Evolutionary conservation across 92 coral and sea anemone species (phyloP).

Genomic region (Bergia puertoricense): DNA sequence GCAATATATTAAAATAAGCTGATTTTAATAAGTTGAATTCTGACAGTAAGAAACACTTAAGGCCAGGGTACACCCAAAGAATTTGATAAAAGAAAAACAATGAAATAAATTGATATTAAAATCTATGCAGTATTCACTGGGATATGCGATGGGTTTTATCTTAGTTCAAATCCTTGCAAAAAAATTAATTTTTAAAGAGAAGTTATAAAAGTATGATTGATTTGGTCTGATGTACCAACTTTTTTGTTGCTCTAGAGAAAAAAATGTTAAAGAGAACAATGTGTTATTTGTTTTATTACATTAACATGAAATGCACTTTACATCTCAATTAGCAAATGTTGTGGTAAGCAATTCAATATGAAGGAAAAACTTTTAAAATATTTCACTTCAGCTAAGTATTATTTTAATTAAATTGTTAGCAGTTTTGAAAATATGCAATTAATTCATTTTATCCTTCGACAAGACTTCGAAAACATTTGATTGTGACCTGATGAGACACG

Average conservation of each 20-base stretch:
- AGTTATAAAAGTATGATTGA: background rate
- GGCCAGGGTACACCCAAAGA: background rate
- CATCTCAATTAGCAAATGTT: background rate
- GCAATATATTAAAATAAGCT: conserved; percentile 1
- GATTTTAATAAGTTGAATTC: conserved; percentile 6
- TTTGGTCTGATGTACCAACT: conserved; percentile 11
- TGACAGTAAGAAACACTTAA: conserved; percentile 9
- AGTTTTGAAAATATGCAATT: conserved; percentile 11
- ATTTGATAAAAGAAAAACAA: background rate
- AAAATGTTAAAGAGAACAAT: background rate
- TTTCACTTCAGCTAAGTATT: conserved; percentile 2
- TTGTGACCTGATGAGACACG: conserved; percentile 20
- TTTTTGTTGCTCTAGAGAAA: conserved; percentile 12
- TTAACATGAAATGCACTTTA: background rate
- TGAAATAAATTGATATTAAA: conserved; percentile 18
- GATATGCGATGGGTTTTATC: background rate
- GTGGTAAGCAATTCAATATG: conserved; percentile 3
- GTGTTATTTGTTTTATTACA: conserved; percentile 1
- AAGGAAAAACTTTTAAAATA: conserved; percentile 8
- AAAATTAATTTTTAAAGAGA: background rate
- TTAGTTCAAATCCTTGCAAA: background rate
- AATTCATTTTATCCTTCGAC: conserved; percentile 28
- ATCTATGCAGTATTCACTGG: background rate
- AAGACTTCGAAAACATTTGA: conserved; percentile 23
- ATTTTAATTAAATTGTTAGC: background rate